Conservation (phyloP, 2,888 invertebrate species). For the Ormyrus thymus region DNA sequence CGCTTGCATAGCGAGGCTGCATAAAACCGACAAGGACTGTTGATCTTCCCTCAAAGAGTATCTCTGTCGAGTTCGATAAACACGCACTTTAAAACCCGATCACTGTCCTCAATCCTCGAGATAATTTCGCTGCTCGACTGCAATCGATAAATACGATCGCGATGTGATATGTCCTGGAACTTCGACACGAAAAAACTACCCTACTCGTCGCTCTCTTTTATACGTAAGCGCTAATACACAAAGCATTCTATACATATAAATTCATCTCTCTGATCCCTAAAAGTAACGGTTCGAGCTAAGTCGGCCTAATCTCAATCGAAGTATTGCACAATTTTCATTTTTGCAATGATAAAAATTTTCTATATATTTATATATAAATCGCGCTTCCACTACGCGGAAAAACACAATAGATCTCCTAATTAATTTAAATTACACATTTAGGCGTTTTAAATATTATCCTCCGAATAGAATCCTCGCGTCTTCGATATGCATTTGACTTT, state of each 20-base stretch:
- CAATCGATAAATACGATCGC: slow-evolving; percentile 22
- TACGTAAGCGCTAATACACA: slow-evolving; percentile 16
- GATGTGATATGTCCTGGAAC: slow-evolving; percentile 40
- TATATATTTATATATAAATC: slow-evolving; percentile 16
- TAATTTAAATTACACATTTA: slow-evolving; percentile 47
- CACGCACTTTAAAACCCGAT: background rate
- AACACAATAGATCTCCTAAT: background rate
- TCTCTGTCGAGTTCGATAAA: slow-evolving; percentile 1
- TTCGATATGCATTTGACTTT: slow-evolving; percentile 56
- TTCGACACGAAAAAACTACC: slow-evolving; percentile 39
- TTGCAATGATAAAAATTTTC: slow-evolving; percentile 31
- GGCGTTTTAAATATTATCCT: slow-evolving; percentile 34
- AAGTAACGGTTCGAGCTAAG: slow-evolving; percentile 36
- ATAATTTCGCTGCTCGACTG: slow-evolving; percentile 20
- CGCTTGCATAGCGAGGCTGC: too few relatives aligned
- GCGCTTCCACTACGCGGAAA: background rate
- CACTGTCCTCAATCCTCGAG: background rate
- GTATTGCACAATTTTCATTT: slow-evolving; percentile 48
- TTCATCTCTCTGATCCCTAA: slow-evolving; percentile 1
- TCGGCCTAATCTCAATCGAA: slow-evolving; percentile 36
- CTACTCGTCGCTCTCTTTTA: slow-evolving; percentile 2
- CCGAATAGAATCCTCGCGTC: slow-evolving; percentile 40
- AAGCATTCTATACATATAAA: slow-evolving; percentile 18
- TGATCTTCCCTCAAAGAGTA: slow-evolving; percentile 35
- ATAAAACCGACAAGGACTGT: slow-evolving; percentile 12